phyloP scores from a whole-genome alignment of 2,113 vertebrate species.

The Aptenodytes patagonicus region DNA sequence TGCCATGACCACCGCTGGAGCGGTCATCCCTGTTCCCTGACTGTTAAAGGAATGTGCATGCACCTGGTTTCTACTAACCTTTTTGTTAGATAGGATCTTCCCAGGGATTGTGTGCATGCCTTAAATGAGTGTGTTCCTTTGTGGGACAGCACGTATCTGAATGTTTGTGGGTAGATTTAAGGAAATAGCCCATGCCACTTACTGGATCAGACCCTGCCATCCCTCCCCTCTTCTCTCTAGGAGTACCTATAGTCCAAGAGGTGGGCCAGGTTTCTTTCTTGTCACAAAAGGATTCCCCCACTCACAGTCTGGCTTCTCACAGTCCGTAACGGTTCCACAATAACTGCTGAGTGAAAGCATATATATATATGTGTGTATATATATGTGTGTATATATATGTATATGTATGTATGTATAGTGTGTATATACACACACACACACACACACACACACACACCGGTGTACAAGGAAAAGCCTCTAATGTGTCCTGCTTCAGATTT shows the following conservation, averaged over 20 bases:
- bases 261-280: background rate
- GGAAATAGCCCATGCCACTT: background rate
- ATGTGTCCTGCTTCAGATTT: background rate
- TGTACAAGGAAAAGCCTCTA: background rate
- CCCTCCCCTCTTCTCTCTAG: background rate
- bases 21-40: background rate
- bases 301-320: background rate
- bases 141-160: background rate
- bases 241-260: background rate
- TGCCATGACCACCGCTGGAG: background rate
- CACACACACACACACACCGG: too few relatives aligned
- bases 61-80: background rate
- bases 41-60: background rate
- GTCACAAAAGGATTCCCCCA: background rate
- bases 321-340: background rate
- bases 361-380: too few relatives aligned
- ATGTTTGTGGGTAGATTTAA: background rate
- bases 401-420: too few relatives aligned
- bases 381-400: too few relatives aligned
- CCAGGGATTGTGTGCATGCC: accelerated
- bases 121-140: background rate
- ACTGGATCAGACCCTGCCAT: background rate
- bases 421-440: too few relatives aligned
- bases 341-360: background rate
- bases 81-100: background rate